Evolutionary conservation across 2,797 vertebrate species (phyloP).

Genomic region (Danio albolineatus): DNA sequence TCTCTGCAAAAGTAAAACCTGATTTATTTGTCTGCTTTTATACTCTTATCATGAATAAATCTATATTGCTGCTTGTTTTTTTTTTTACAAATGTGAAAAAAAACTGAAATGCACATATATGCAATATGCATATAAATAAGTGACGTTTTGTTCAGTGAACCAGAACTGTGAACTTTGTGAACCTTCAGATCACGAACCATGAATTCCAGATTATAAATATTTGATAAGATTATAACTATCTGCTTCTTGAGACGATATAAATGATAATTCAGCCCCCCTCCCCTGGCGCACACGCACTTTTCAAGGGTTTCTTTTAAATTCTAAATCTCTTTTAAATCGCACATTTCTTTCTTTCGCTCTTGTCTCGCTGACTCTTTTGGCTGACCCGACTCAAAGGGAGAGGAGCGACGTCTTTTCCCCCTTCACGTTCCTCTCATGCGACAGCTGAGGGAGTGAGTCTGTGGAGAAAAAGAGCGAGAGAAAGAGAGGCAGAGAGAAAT

Average conservation of each 20-base stretch:
- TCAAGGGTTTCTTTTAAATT: slow-evolving; percentile 61
- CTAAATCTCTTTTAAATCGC: slow-evolving; percentile 78
- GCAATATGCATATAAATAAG: neutral
- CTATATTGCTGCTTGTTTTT: neutral
- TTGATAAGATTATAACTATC: slow-evolving; percentile 37
- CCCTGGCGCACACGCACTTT: slow-evolving; percentile 51
- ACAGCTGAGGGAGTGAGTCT: slow-evolving; percentile 88
- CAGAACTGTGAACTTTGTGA: slow-evolving; percentile 18
- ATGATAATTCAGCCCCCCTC: slow-evolving; percentile 68
- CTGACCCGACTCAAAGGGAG: slow-evolving; percentile 66
- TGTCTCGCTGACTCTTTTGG: slow-evolving; percentile 76
- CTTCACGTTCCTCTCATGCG: slow-evolving; percentile 85
- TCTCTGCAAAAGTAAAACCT: too few species aligned
- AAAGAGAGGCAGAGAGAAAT: slow-evolving; percentile 62
- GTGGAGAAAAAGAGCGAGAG: slow-evolving; percentile 42
- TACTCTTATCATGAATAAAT: neutral
- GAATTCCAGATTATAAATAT: slow-evolving; percentile 39
- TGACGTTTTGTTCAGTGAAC: slow-evolving; percentile 11
- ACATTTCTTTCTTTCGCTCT: slow-evolving; percentile 73
- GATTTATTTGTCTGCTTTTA: too few species aligned
- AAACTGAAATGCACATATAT: neutral
- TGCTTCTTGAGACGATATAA: slow-evolving; percentile 59
- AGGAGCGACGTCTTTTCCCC: slow-evolving; percentile 67
- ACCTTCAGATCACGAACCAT: slow-evolving; percentile 32
- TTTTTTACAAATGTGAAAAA: neutral